These are phyloP conservation scores for Hartigia nigra DNA, from an alignment of 2,888 invertebrate genomes.

Conservation along the genomic window DNA sequence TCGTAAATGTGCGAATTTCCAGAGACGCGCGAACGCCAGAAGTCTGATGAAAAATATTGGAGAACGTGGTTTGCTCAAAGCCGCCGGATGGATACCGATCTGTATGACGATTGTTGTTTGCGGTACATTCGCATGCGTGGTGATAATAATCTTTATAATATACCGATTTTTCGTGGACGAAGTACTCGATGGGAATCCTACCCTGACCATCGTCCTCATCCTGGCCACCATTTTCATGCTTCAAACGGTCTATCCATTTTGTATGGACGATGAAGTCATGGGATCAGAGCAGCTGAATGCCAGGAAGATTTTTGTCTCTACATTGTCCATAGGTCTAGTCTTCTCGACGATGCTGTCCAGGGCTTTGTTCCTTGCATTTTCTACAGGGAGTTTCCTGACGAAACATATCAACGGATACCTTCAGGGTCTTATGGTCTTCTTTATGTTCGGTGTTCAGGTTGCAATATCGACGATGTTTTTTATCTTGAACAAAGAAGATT, in stretches of 20 bases:
- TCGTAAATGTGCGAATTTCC: slow-evolving; percentile 53
- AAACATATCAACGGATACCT: slow-evolving; percentile 79
- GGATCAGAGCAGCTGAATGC: slow-evolving; percentile 67
- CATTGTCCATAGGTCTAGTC: slow-evolving; percentile 72
- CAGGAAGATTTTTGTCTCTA: slow-evolving; percentile 70
- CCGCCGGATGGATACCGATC: slow-evolving; percentile 71
- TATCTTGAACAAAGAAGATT: slow-evolving; percentile 44
- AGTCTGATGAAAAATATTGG: slow-evolving; percentile 6
- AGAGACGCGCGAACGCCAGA: slow-evolving; percentile 18
- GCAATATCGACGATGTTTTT: slow-evolving; percentile 59
- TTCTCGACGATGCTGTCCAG: slow-evolving; percentile 76
- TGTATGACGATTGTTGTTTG: slow-evolving; percentile 75
- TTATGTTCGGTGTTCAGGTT: slow-evolving; percentile 73
- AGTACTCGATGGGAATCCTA: slow-evolving; percentile 77
- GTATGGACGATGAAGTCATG: slow-evolving; percentile 56
- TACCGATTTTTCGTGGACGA: slow-evolving; percentile 74
- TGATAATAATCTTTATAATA: slow-evolving; percentile 75
- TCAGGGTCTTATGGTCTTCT: slow-evolving; percentile 73
- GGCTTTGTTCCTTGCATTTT: slow-evolving; percentile 74
- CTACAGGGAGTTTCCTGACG: slow-evolving; percentile 75
- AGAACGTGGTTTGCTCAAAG: slow-evolving; percentile 39
- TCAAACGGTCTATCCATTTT: slow-evolving; percentile 64
- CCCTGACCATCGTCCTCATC: slow-evolving; percentile 64
- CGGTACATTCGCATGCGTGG: slow-evolving; percentile 74
- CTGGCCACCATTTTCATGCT: slow-evolving; percentile 65